Percentiles rank a stretch among this genome's conserved stretches.
These are phyloP conservation scores for Eurosta solidaginis DNA, from an alignment of 1,140 invertebrate genomes.

Conservation along the genomic window DNA sequence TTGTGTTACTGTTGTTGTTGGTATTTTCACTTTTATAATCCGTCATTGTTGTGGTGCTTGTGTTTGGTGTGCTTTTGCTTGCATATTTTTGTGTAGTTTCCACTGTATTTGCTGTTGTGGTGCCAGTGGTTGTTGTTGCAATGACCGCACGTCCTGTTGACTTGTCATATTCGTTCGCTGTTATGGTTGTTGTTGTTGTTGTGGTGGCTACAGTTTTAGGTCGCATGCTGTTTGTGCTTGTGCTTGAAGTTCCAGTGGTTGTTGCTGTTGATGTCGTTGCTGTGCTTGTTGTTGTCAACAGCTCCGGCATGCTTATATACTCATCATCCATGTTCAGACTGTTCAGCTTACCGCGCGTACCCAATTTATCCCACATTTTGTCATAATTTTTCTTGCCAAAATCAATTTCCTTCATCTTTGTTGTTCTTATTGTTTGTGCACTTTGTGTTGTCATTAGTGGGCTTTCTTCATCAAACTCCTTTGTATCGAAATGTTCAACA, in stretches of 20 bases:
- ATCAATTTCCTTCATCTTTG: background rate
- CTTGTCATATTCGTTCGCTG: background rate
- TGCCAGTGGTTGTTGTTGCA: background rate
- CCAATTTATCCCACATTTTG: constrained; percentile 12
- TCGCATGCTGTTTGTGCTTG: background rate
- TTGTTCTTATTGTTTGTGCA: constrained; percentile 21
- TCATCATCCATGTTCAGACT: background rate
- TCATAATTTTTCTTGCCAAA: constrained; percentile 28
- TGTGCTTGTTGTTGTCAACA: background rate
- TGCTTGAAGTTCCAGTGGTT: background rate
- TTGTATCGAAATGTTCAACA: constrained; percentile 29
- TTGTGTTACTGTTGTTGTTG: background rate
- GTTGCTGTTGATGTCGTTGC: background rate
- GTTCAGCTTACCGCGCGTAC: background rate
- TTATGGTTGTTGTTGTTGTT: constrained; percentile 4
- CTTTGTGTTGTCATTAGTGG: constrained; percentile 6
- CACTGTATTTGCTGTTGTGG: constrained; percentile 6
- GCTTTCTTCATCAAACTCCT: background rate
- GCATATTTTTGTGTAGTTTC: constrained; percentile 27
- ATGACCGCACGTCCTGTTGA: background rate
- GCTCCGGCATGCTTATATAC: background rate
- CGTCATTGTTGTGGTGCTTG: constrained; percentile 21
- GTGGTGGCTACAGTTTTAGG: background rate
- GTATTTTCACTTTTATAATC: constrained; percentile 32
- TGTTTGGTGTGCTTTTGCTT: constrained; percentile 2